These are phyloP conservation scores for Contarinia nasturtii DNA, from an alignment of 1,140 invertebrate species.

Conservation along the genomic window DNA sequence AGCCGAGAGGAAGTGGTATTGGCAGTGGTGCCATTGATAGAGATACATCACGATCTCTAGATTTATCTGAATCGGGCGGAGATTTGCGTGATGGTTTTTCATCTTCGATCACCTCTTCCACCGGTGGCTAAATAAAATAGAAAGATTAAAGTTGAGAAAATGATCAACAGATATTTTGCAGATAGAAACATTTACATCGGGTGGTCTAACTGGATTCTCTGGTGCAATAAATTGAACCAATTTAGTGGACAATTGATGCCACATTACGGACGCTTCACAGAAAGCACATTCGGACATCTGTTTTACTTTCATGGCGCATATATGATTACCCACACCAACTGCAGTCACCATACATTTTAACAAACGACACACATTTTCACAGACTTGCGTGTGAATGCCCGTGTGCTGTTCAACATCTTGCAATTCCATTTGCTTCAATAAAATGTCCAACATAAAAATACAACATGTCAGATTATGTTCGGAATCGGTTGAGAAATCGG, in stretches of 20 bases:
- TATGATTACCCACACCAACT: constrained; percentile 50
- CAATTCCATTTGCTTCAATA: constrained; percentile 91
- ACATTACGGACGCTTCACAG: constrained; percentile 82
- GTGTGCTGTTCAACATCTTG: constrained; percentile 73
- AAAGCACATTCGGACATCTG: constrained; percentile 55
- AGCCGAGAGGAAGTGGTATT: constrained; percentile 20
- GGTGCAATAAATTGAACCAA: constrained; percentile 63
- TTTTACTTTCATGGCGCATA: constrained; percentile 32
- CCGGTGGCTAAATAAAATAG: constrained; percentile 25
- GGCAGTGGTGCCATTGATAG: constrained; percentile 23
- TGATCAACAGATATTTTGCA: background rate
- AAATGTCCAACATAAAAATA: constrained; percentile 88
- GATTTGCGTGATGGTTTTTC: constrained; percentile 34
- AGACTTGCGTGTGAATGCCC: constrained; percentile 56
- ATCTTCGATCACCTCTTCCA: constrained; percentile 38
- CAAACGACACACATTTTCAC: constrained; percentile 54
- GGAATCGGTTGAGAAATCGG: constrained; percentile 38
- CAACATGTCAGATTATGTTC: constrained; percentile 77
- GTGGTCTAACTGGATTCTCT: constrained; percentile 45
- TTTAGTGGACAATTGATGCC: constrained; percentile 75
- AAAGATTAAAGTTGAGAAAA: background rate
- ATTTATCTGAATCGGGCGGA: constrained; percentile 42
- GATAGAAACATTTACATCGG: constrained; percentile 40
- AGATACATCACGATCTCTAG: constrained; percentile 29
- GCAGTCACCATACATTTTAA: constrained; percentile 67